These are phyloP conservation scores for Onychostruthus taczanowskii DNA, from an alignment of 2,113 vertebrate genomes.

Conservation along the genomic window DNA sequence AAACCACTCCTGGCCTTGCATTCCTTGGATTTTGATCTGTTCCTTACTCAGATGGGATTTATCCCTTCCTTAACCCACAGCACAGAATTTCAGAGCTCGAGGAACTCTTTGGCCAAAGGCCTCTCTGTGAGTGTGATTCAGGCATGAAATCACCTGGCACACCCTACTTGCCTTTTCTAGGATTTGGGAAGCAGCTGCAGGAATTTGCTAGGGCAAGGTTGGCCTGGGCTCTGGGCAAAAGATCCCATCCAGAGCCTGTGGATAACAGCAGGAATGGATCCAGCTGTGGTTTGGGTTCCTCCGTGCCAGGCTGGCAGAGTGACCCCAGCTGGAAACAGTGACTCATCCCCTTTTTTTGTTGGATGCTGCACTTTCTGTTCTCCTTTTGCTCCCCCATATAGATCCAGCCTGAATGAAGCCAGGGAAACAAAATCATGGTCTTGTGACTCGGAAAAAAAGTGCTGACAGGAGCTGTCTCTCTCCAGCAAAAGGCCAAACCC, in stretches of 20 bases:
- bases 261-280: not conserved
- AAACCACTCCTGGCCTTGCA: not conserved
- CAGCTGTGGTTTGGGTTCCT: not conserved
- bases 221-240: not conserved
- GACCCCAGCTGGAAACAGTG: not conserved
- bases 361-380: slow-evolving; percentile 66
- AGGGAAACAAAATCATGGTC: slow-evolving; percentile 19
- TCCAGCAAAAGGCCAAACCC: not conserved
- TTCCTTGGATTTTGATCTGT: not conserved
- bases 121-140: rapidly evolving
- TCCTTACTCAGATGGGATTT: not conserved
- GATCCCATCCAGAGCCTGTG: not conserved
- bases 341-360: slow-evolving; percentile 20
- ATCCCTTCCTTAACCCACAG: not conserved
- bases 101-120: not conserved
- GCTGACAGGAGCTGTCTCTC: slow-evolving; percentile 28
- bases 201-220: not conserved
- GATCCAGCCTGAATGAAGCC: not conserved
- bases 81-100: not conserved
- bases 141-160: not conserved
- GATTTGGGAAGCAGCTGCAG: not conserved
- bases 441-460: slow-evolving; percentile 47
- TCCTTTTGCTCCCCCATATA: slow-evolving; percentile 11
- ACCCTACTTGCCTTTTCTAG: not conserved
- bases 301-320: not conserved